Evolutionary conservation across 64 coral and sea anemone species (phyloP), one percentile per base, ranked within the genome.

Genomic region (Stichodactyla mertensii): DNA sequence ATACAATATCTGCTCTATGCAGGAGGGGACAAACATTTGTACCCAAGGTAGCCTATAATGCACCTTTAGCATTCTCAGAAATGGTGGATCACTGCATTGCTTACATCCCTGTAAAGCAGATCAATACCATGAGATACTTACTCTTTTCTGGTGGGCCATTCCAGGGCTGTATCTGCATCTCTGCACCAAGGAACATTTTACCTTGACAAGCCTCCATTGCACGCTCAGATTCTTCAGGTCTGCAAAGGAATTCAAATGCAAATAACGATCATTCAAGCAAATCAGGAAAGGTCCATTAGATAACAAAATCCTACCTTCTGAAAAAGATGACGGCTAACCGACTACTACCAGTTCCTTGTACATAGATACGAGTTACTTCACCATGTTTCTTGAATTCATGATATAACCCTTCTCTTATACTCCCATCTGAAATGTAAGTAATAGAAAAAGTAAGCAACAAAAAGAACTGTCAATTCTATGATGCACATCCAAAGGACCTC

Each of bases 331-430:
- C 86, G 26, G 96, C 96, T 88, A 80, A 99, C 79, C 96, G 80
- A 55, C 81, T 99, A 24, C 83, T 91, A 18, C 93, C 96, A 52
- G 90, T 87, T 26, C 96, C 96, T 87, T 92, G 91, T 71, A 95
- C 89, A 36, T 90, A 95, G 28, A 99, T 99, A 10, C 93, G 93
- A 67, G 71, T 80, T 52, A 99, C 96, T 88, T 99, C 96, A 56
- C 96, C 96, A 89, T 99, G 91, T 54, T 99, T 99, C 62, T 99
- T 99, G 57, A 99, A 99, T 79, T 99, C 96, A 86, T 99, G 96
- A 57, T 95, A 99, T n/a, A 99, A 85, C 2, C 96, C 96, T 59
- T 94, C 96, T 58, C 88, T 94, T 36, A 99, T 92, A 20, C 93
- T 95, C 10, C 88, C 66, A 85, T 99, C 96, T 99, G 82, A 6